Base-by-base conservation (phyloP, 2,113 vertebrate species). In the Mustela nigripes region DNA sequence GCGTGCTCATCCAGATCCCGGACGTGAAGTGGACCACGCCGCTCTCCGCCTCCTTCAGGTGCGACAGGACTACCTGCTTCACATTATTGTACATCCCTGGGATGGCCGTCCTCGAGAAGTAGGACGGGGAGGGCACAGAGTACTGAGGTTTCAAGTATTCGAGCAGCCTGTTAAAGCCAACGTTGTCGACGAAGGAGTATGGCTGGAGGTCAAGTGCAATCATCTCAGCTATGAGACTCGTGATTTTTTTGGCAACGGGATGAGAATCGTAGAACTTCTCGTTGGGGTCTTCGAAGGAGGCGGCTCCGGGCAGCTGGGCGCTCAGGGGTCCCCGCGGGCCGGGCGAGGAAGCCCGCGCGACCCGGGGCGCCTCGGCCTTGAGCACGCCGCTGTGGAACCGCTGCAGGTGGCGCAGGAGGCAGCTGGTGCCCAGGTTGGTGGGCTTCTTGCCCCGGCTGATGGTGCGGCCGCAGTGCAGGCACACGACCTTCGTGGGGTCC, bases 141-240 rank as follows among this genome's bases (percentile, higher is more conserved):
- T 99, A 99, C 97, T 99, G 99, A 97, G 99, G 99, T 98, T 99
- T 99, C 98, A 99, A 99, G 98, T 99, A 99, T 98, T 99, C 99
- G 19, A 99, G 99, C 98, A 99, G 99, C 99, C 99, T 98, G 98
- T 98, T 99, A 95, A 99, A 99, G 98, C 99, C 99, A 97, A 99
- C 96, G 50, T 99, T 99, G 99, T 99, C 99, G 97, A 99, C 99
- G 97, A 99, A 97, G 80, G 99, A 99, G 98, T 99, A 99, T 97
- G 99, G 99, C 99, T 99, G 99, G 97, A 99, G 99, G 98, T 99
- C 99, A 98, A 99, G 99, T 99, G 99, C 99, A 98, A 99, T 99
- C 99, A 99, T 99, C 99, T 99, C 99, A 0, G 99, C 99, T 63
- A 99, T 98, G 97, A 99, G 99, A 99, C 99, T 99, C 90, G 99